Percentiles rank a stretch among this genome's conserved stretches.
Evolutionary conservation across 2,888 invertebrate genomes (phyloP).

Genomic region (Blera fallax): DNA sequence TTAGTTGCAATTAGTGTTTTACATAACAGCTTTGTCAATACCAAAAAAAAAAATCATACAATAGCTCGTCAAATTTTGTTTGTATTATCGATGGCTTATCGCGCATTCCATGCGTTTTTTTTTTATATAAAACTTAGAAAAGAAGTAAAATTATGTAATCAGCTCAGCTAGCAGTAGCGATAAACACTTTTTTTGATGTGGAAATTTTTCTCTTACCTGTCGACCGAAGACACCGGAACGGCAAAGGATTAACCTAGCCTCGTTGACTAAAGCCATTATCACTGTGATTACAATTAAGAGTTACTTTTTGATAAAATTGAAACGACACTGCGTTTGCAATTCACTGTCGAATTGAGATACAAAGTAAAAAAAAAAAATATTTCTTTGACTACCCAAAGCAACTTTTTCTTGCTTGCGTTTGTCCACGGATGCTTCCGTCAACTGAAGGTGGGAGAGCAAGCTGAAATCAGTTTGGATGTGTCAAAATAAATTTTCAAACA

Average conservation of each 20-base stretch:
- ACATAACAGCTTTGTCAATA: constrained; percentile 42
- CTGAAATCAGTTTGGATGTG: constrained; percentile 8
- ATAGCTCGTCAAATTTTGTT: background rate
- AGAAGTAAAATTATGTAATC: constrained; percentile 64
- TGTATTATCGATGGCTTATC: constrained; percentile 19
- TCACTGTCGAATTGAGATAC: constrained; percentile 8
- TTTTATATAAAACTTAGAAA: constrained; percentile 14
- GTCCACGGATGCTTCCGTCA: constrained; percentile 37
- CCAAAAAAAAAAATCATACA: background rate
- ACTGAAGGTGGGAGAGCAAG: background rate
- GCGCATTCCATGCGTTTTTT: constrained; percentile 50
- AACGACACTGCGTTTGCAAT: constrained; percentile 81
- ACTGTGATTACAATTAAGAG: constrained; percentile 11
- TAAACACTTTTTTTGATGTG: background rate
- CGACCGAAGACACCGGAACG: constrained; percentile 78
- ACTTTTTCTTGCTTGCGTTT: constrained; percentile 25
- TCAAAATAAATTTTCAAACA: constrained; percentile 2
- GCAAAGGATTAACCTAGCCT: constrained; percentile 78
- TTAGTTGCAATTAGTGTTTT: constrained; percentile 39
- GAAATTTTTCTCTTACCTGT: constrained; percentile 76
- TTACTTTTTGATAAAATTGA: constrained; percentile 75
- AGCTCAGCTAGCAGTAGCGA: background rate
- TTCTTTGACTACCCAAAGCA: constrained; percentile 10
- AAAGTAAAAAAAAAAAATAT: constrained; percentile 22
- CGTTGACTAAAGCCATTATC: constrained; percentile 78